Evolutionary conservation across 2,888 invertebrate species (phyloP), one percentile per base, ranked within the genome.

Genomic region (Rhamnusium bicolor): DNA sequence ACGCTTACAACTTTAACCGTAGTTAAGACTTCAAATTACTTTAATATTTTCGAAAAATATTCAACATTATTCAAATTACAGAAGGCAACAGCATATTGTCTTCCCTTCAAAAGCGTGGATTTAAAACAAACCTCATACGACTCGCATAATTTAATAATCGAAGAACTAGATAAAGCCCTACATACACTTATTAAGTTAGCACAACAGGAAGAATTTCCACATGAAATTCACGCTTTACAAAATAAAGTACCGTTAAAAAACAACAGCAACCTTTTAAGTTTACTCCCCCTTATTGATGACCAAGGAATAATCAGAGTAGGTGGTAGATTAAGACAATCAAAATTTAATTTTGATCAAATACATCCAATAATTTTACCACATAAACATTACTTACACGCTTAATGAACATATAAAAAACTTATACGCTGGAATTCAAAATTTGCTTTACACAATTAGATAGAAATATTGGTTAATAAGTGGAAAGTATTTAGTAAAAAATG

Each of bases 271-370:
- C 19, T 70, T 32, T 18, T 60, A 47, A 46, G 19, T 16, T 19
- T 69, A 27, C 32, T 65, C 46, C 56, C 65, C 2, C 69, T 73
- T 60, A 16, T 69, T 2, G 69, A 73, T 16, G 18, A 65, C 18
- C 47, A 73, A 12, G 46, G 53, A 19, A 12, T 65, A 24, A 12
- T 71, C 18, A 18, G 65, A 32, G 69, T 73, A n/a, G 65, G 73
- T 29, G 69, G 69, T 14, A 19, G 73, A 49, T 46, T 73, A 18
- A 19, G 47, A 49, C 27, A 69, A 4, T 32, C 69, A 5, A 1
- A 51, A n/a, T 21, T 65, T 19, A 5, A 53, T 12, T 66, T 18
- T 51, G 47, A 56, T 12, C 60, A 69, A 54, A 73, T 51, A 12
- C 61, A 67, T 54, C 71, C 66, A 0, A 71, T 60, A 3, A 65